These are phyloP conservation scores for Nannobrachium achirus DNA, from an alignment of 2,113 vertebrate genomes.

Conservation along the genomic window DNA sequence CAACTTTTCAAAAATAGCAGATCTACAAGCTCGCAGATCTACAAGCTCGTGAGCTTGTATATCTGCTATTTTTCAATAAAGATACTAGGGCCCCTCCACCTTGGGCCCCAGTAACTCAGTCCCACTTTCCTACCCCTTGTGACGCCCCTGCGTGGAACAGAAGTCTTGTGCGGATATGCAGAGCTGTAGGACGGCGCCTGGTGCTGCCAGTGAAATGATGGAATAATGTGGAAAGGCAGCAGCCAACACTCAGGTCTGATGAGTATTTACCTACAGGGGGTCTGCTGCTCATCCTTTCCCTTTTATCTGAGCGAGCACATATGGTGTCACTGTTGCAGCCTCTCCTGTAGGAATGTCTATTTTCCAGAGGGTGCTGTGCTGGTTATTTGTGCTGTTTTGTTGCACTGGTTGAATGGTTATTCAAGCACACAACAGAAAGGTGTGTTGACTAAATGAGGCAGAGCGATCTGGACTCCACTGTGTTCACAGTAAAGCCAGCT, in stretches of 20 bases:
- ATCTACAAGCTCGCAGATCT: no score
- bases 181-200: slow-evolving; percentile 54
- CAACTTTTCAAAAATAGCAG: no score
- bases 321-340: slow-evolving; percentile 63
- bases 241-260: slow-evolving; percentile 73
- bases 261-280: slow-evolving; percentile 69
- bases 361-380: slow-evolving; percentile 57
- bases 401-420: slow-evolving; percentile 51
- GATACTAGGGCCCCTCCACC: no score
- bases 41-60: no score
- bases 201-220: slow-evolving; percentile 63
- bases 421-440: slow-evolving; percentile 9
- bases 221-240: slow-evolving; percentile 72
- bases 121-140: no score
- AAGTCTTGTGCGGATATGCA: slow-evolving; percentile 56
- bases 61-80: no score
- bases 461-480: slow-evolving; percentile 4
- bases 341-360: slow-evolving; percentile 59
- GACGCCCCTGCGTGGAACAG: slow-evolving; percentile 44
- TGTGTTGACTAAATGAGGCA: slow-evolving; percentile 11
- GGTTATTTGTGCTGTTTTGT: slow-evolving; percentile 48
- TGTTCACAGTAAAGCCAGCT: slow-evolving; percentile 7
- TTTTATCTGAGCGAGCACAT: slow-evolving; percentile 75
- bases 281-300: slow-evolving; percentile 64
- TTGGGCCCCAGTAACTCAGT: no score